A percentile compares a stretch with the other conserved stretches of the same genome.
phyloP scores from a whole-genome alignment of 2,888 invertebrate genomes.

The Dorcus hopei region DNA sequence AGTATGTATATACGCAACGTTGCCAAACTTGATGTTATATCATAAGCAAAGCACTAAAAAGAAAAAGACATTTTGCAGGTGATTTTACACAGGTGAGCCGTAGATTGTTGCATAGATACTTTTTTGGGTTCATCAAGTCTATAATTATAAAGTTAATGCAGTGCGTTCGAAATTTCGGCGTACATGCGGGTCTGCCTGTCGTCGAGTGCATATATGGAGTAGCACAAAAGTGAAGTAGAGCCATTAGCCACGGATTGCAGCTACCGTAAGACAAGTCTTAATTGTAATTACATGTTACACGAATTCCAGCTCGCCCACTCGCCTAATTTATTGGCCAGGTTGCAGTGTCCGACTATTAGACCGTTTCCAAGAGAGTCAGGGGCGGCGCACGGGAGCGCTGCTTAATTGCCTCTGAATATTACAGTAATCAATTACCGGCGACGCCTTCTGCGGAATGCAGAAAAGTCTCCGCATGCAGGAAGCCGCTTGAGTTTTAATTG shows the following conservation, averaged over 20 bases:
- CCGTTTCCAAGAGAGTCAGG: conserved; percentile 27
- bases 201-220: conserved; percentile 1
- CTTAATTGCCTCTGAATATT: conserved; percentile 33
- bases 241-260: conserved; percentile 23
- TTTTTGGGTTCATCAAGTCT: no score
- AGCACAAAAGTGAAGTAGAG: conserved; percentile 1
- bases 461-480: neutral
- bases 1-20: no score
- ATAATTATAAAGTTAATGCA: no score
- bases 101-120: no score
- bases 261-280: conserved; percentile 41
- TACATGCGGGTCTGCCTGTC: neutral
- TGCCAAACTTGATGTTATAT: no score
- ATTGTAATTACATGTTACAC: conserved; percentile 42
- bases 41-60: no score
- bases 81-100: no score
- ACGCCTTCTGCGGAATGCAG: conserved; percentile 15
- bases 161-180: no score
- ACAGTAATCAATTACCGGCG: conserved; percentile 28
- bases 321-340: conserved; percentile 39
- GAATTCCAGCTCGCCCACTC: conserved; percentile 42
- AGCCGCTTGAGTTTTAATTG: neutral
- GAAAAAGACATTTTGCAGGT: no score
- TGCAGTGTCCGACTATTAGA: conserved; percentile 32
- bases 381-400: conserved; percentile 32